Percentiles rank a stretch among this genome's conserved stretches.
phyloP scores from a whole-genome alignment of 1,140 invertebrate genomes.

The Drosophila nebulosa region DNA sequence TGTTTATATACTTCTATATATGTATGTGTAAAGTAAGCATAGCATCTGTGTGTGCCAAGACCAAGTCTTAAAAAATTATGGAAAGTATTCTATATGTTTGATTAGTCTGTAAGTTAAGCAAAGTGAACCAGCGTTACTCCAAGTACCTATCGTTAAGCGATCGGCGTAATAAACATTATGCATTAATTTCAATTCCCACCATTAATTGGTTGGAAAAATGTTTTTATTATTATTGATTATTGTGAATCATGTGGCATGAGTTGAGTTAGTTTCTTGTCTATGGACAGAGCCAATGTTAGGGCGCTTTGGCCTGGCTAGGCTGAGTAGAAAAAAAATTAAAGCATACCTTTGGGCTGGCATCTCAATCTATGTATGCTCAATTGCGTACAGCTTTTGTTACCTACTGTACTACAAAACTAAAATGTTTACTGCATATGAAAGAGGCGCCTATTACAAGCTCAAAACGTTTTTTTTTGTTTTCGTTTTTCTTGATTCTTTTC shows the following conservation, averaged over 20 bases:
- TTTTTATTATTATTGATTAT: slow-evolving; percentile 1
- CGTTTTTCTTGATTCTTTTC: slow-evolving; percentile 51
- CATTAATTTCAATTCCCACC: not conserved
- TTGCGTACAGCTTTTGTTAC: not conserved
- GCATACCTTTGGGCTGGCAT: slow-evolving; percentile 18
- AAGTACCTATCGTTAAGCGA: not conserved
- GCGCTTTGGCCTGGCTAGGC: slow-evolving; percentile 10
- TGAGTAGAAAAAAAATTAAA: not conserved
- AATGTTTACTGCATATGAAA: not conserved
- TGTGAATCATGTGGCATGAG: slow-evolving; percentile 10
- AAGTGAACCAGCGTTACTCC: not conserved
- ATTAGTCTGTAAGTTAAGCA: slow-evolving; percentile 24
- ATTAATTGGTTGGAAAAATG: not conserved
- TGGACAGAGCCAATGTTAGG: slow-evolving; percentile 24
- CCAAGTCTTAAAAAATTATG: slow-evolving; percentile 19
- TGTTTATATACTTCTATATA: slow-evolving; percentile 3
- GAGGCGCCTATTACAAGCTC: not conserved
- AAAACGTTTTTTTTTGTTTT: not conserved
- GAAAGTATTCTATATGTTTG: slow-evolving; percentile 45
- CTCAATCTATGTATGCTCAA: not conserved
- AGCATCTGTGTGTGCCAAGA: not conserved
- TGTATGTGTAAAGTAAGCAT: not conserved
- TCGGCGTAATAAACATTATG: not conserved
- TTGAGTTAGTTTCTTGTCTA: slow-evolving; percentile 3
- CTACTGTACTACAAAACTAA: not conserved